Evolutionary conservation across 2,113 vertebrate genomes (phyloP), one percentile per base, ranked within the genome.

Genomic region (Gopherus flavomarginatus): DNA sequence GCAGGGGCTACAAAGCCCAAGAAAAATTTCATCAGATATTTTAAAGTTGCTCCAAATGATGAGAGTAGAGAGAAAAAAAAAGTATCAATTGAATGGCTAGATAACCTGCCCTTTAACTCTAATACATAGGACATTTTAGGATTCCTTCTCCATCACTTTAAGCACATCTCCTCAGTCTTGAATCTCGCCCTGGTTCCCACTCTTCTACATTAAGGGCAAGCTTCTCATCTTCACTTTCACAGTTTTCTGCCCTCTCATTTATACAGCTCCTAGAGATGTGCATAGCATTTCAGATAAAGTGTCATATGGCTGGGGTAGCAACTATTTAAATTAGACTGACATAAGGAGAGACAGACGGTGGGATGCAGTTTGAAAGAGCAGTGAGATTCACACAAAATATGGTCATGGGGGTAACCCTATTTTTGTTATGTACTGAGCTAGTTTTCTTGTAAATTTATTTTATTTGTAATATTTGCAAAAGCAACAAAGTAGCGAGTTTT

Each of bases 401-500:
- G 0, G 0, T 8, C 5, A 42, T 16, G n/a, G 6, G 19, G 24
- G 50, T 42, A 31, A 21, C 26, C 50, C 35, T 57, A 4, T 44
- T 69, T 26, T 13, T 1, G 13, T 6, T 81, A 80, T 82, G 35
- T 24, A 42, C 14, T 29, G 42, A 75, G 12, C n/a, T 54, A 69
- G 17, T 8, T 31, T 24, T 10, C 57, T 62, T 57, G n/a, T 19
- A 69, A 19, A n/a, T 65, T 17, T 65, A n/a, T 69, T 69, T 19
- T 69, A 38, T 69, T n/a, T 13, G 17, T 9, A 26, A 38, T 81
- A 79, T 42, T 44, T 22, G 16, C 21, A 44, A 90, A 17, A 5
- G 35, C 42, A 72, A 21, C 62, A n/a, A 69, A 29, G 29, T 35
- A 69, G 6, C 22, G 4, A 8, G 35, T 8, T 69, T n/a, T 69